Percentiles rank a stretch among this genome's conserved stretches.
These are phyloP conservation scores for Ondatra zibethicus DNA, from an alignment of 2,113 vertebrate species.

Conservation along the genomic window DNA sequence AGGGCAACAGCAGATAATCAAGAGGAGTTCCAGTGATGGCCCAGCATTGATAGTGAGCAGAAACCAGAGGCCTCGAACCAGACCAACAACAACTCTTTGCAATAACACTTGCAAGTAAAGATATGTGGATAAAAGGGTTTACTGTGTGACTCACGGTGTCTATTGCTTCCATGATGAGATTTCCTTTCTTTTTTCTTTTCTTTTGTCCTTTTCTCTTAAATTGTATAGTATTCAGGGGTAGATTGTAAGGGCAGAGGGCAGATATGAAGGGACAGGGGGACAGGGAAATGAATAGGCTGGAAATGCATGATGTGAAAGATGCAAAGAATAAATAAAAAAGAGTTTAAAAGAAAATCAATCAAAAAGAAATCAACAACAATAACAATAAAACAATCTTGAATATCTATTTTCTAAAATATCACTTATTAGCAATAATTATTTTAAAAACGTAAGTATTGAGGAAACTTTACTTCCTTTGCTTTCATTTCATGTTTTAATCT, in stretches of 20 bases:
- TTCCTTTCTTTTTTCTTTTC: background rate
- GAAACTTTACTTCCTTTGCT: constrained; percentile 11
- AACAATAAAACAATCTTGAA: background rate
- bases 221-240: background rate
- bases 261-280: background rate
- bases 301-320: background rate
- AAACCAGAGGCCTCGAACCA: background rate
- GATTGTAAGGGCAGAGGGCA: background rate
- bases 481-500: constrained; percentile 25
- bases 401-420: background rate
- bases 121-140: background rate
- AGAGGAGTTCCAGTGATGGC: background rate
- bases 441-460: background rate
- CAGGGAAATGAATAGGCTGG: background rate
- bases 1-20: background rate
- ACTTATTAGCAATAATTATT: constrained; percentile 44
- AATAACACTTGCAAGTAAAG: background rate
- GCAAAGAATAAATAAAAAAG: background rate
- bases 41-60: background rate
- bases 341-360: background rate
- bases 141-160: background rate
- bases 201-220: background rate
- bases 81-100: background rate
- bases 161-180: background rate
- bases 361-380: background rate